Evolutionary conservation across 2,888 invertebrate species (phyloP), one percentile per base, ranked within the genome.

Genomic region (Atrina japonica): DNA sequence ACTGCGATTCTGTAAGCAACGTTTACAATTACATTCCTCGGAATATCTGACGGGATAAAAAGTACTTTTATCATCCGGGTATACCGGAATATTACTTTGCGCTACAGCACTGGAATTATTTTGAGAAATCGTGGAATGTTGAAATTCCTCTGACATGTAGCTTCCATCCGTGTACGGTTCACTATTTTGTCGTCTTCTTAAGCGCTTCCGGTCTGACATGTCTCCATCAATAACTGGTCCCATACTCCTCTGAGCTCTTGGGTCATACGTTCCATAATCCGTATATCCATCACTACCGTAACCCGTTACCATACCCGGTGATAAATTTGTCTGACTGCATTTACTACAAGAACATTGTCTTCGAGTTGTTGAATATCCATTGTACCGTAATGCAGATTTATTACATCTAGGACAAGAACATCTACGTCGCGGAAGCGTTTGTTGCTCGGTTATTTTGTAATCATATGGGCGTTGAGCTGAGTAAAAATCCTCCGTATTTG

Each of bases 271-370:
- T 25, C 52, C 52, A 23, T 52, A 52, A 23, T 52, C 52, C 16
- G 52, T 55, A 40, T 55, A 65, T 35, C 53, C 65, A 29, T 53
- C 40, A 29, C 65, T 65, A 45, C 53, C 65, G 27, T 65, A 65
- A 9, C 53, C 53, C 18, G 43, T 65, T 65, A 41, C 65, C n/a
- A 41, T 41, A 3, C 53, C 41, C 11, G 27, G 65, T 21, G 53
- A 68, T 2, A 55, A 18, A 63, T 60, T 68, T 21, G 41, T 50
- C 27, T 55, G 53, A 47, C 61, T 61, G 45, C 68, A 68, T 21
- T 47, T 29, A 25, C 53, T 50, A 55, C 68, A 68, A 16, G 30
- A 43, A 41, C 68, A 61, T 16, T 27, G 27, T 40, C 40, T 25
- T 27, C 49, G 53, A 40, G 49, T 49, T 14, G 29, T 27, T 7